Conservation (phyloP, 1,140 invertebrate genomes). For the Heliconius himera region DNA sequence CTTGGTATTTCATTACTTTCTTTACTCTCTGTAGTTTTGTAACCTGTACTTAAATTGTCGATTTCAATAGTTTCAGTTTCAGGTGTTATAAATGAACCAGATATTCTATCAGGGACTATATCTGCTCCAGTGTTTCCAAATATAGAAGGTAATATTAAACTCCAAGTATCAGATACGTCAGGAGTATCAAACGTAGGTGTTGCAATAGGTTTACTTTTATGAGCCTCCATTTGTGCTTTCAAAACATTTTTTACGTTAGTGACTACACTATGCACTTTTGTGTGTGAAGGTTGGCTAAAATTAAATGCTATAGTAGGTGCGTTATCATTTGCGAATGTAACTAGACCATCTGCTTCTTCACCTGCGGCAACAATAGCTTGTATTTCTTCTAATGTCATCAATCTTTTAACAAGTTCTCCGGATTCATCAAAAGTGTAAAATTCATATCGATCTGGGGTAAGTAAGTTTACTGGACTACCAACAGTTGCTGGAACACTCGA, state of each 20-base stretch:
- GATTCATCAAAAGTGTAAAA: slow-evolving; percentile 92
- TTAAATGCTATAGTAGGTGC: slow-evolving; percentile 77
- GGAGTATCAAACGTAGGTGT: slow-evolving; percentile 85
- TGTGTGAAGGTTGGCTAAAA: slow-evolving; percentile 81
- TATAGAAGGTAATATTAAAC: slow-evolving; percentile 89
- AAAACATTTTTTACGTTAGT: slow-evolving; percentile 91
- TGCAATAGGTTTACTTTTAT: slow-evolving; percentile 83
- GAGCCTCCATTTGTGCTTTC: slow-evolving; percentile 87
- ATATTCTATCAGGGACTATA: slow-evolving; percentile 82
- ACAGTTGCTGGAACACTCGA: slow-evolving; percentile 80
- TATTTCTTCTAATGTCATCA: slow-evolving; percentile 92
- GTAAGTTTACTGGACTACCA: slow-evolving; percentile 88
- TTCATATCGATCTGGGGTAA: slow-evolving; percentile 90
- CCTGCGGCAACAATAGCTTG: slow-evolving; percentile 91
- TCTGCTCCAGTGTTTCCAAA: slow-evolving; percentile 87
- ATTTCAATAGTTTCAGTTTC: slow-evolving; percentile 82
- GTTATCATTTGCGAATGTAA: slow-evolving; percentile 78
- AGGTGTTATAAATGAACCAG: slow-evolving; percentile 80
- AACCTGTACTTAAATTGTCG: slow-evolving; percentile 49
- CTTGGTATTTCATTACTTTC: slow-evolving; percentile 58
- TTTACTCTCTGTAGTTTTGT: slow-evolving; percentile 62
- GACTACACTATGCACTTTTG: slow-evolving; percentile 89
- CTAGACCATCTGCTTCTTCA: slow-evolving; percentile 83
- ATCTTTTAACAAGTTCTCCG: slow-evolving; percentile 89
- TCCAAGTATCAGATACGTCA: slow-evolving; percentile 89